Evolutionary conservation across 2,888 invertebrate species (phyloP).

Genomic region (Melangyna quadrimaculata): DNA sequence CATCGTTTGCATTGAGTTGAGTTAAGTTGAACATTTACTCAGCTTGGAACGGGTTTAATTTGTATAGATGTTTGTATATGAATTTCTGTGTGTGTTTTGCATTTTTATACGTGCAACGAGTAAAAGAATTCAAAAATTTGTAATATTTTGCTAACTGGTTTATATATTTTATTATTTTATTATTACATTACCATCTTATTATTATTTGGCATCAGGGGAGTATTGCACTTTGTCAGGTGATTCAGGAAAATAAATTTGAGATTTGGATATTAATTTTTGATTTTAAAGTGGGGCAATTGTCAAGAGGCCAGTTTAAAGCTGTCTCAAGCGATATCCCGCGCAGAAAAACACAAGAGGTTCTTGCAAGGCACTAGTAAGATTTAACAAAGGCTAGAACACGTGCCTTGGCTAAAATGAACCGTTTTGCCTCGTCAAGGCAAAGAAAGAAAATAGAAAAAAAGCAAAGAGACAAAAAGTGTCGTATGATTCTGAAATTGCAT

Average conservation of each 20-base stretch:
- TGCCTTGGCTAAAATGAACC: too few relatives aligned
- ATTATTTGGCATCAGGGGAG: not conserved
- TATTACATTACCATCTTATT: too few relatives aligned
- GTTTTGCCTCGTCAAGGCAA: too few relatives aligned
- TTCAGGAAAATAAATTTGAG: not conserved
- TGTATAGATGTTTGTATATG: not conserved
- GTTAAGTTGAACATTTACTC: not conserved
- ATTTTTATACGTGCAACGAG: not conserved
- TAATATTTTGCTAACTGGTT: slow-evolving; percentile 21
- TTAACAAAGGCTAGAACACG: too few relatives aligned
- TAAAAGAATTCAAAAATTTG: slow-evolving; percentile 9
- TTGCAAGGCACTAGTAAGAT: too few relatives aligned
- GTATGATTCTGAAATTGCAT: too few relatives aligned
- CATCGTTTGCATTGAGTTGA: slow-evolving; percentile 18
- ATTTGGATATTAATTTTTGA: not conserved
- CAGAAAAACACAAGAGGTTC: too few relatives aligned
- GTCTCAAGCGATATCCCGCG: not conserved
- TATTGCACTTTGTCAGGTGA: slow-evolving; percentile 12
- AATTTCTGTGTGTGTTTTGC: not conserved
- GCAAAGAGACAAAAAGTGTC: too few relatives aligned
- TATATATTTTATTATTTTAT: not conserved
- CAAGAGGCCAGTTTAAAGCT: not conserved
- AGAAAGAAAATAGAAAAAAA: too few relatives aligned
- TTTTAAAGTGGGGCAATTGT: not conserved
- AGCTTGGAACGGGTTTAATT: slow-evolving; percentile 1